phyloP scores from a whole-genome alignment of 23 tunicate genomes.

The Clavelina lepadiformis region DNA sequence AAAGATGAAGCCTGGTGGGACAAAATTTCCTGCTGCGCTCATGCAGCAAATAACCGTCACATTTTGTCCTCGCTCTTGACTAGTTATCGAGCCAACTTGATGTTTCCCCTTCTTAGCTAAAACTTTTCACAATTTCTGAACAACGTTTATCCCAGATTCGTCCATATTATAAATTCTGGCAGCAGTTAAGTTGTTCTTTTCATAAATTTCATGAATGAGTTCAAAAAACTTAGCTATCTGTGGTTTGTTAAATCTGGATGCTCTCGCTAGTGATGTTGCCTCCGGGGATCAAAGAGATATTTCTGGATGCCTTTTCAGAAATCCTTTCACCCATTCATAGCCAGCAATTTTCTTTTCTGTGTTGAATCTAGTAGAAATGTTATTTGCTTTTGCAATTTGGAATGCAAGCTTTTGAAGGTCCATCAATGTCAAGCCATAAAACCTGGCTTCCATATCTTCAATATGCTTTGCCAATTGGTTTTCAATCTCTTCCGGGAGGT shows the following conservation, averaged over 20 bases:
- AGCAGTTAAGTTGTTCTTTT: background rate
- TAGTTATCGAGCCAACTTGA: constrained; percentile 25
- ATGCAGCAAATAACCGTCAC: constrained; percentile 11
- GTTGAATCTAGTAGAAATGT: constrained; percentile 7
- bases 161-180: constrained; percentile 20
- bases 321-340: constrained; percentile 7
- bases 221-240: constrained; percentile 3
- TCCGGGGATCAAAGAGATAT: constrained; percentile 5
- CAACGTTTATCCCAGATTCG: constrained; percentile 19
- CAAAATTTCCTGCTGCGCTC: constrained; percentile 15
- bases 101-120: constrained; percentile 17
- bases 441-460: constrained; percentile 11
- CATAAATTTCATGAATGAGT: background rate
- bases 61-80: constrained; percentile 14
- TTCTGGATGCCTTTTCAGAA: constrained; percentile 13
- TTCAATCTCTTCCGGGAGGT: constrained; percentile 5
- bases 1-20: constrained; percentile 4
- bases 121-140: constrained; percentile 7
- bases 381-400: constrained; percentile 19
- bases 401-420: constrained; percentile 4
- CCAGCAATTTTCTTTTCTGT: constrained; percentile 15
- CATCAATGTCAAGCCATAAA: constrained; percentile 9
- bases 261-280: constrained; percentile 17
- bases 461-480: constrained; percentile 4
- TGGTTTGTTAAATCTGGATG: constrained; percentile 5